Conservation (phyloP, 2,113 vertebrate genomes). For the Girardinichthys multiradiatus region DNA sequence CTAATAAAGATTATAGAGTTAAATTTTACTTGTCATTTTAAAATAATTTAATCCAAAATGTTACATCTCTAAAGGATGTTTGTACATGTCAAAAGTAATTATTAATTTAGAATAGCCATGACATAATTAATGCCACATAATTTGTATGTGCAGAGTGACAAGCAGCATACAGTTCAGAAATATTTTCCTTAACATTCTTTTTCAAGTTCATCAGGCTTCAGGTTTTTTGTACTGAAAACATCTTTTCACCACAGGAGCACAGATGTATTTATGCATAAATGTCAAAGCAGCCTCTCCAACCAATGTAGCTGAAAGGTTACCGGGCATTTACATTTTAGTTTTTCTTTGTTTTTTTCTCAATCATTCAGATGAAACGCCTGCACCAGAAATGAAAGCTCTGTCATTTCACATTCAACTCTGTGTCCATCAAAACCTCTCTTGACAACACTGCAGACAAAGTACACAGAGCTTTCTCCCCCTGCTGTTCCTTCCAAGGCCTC, state of each 20-base stretch:
- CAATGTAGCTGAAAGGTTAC: constrained; percentile 42
- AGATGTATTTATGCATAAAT: constrained; percentile 30
- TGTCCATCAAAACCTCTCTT: constrained; percentile 46
- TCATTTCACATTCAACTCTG: constrained; percentile 35
- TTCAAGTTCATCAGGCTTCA: constrained; percentile 12
- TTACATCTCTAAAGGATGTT: neutral
- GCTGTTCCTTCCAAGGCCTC: constrained; percentile 2
- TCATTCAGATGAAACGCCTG: constrained; percentile 27
- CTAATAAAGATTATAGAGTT: neutral
- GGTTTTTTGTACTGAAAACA: neutral
- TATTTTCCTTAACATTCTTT: neutral
- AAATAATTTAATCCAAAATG: neutral
- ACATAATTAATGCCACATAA: constrained; percentile 13
- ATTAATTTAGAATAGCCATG: neutral
- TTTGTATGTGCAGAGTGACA: constrained; percentile 1
- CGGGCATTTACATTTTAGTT: constrained; percentile 48
- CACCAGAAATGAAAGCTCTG: constrained; percentile 44
- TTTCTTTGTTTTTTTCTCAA: constrained; percentile 44
- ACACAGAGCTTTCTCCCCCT: neutral
- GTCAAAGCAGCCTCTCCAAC: constrained; percentile 14
- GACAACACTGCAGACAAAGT: constrained; percentile 19
- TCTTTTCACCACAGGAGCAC: constrained; percentile 11
- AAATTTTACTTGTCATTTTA: neutral
- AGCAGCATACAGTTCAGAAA: neutral
- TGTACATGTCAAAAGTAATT: neutral